Evolutionary conservation across 2,797 vertebrate species (phyloP).

Genomic region (Paramormyrops hopkinsi): DNA sequence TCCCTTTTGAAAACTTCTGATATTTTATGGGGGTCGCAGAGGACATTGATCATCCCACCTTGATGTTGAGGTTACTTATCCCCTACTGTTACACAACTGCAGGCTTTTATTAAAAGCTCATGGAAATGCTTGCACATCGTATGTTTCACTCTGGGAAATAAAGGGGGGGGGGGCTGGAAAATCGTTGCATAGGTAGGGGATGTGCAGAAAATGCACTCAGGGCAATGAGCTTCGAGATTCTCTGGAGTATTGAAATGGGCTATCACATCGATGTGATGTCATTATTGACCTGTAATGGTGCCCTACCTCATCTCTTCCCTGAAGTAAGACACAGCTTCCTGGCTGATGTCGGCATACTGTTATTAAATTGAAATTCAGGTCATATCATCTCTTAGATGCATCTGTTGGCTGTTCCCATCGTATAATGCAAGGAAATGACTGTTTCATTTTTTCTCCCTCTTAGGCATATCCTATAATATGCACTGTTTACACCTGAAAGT

Average conservation of each 20-base stretch:
- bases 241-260: neutral
- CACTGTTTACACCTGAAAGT: slow-evolving; percentile 5
- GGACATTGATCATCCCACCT: neutral
- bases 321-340: neutral
- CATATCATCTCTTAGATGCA: neutral
- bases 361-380: slow-evolving; percentile 7
- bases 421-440: neutral
- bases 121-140: neutral
- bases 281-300: neutral
- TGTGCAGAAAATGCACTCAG: neutral
- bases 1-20: neutral
- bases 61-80: neutral
- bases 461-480: neutral
- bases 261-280: neutral
- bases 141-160: neutral
- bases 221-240: neutral
- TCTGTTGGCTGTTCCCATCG: neutral
- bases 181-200: neutral
- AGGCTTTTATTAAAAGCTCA: neutral
- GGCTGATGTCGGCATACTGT: neutral
- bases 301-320: neutral
- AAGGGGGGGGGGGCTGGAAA: neutral
- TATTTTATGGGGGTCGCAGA: neutral
- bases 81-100: neutral
- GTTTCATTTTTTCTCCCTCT: neutral